phyloP scores from a whole-genome alignment of 2,888 invertebrate genomes.

The Synanthedon tipuliformis region DNA sequence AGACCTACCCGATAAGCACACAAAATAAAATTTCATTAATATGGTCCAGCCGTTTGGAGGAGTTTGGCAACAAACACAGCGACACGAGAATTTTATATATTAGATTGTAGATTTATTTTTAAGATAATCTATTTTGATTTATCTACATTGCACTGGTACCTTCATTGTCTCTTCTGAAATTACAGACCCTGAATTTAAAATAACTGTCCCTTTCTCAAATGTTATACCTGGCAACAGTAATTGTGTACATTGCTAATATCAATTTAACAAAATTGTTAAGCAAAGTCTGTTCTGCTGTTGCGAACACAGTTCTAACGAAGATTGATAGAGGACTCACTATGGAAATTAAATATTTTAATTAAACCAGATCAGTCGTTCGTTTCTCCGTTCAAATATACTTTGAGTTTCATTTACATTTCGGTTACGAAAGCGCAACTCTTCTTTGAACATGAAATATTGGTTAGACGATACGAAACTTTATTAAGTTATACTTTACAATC shows the following conservation, averaged over 20 bases:
- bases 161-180: no score
- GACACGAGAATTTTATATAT: no score
- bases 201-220: no score
- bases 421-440: neutral
- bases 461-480: neutral
- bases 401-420: conserved; percentile 3
- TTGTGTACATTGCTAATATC: neutral
- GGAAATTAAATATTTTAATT: conserved; percentile 2
- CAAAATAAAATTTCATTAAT: no score
- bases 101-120: no score
- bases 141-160: no score
- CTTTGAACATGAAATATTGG: neutral
- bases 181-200: no score
- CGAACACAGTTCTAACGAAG: conserved; percentile 1
- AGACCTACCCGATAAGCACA: no score
- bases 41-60: no score
- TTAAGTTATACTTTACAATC: no score
- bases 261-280: conserved; percentile 2
- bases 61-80: no score
- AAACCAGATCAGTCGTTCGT: conserved; percentile 1
- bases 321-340: conserved; percentile 1
- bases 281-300: conserved; percentile 1
- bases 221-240: neutral
- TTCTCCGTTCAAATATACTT: conserved; percentile 2
- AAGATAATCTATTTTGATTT: no score